Evolutionary conservation across 2,113 vertebrate genomes (phyloP), one percentile per base, ranked within the genome.

Genomic region (Hymenochirus boettgeri): DNA sequence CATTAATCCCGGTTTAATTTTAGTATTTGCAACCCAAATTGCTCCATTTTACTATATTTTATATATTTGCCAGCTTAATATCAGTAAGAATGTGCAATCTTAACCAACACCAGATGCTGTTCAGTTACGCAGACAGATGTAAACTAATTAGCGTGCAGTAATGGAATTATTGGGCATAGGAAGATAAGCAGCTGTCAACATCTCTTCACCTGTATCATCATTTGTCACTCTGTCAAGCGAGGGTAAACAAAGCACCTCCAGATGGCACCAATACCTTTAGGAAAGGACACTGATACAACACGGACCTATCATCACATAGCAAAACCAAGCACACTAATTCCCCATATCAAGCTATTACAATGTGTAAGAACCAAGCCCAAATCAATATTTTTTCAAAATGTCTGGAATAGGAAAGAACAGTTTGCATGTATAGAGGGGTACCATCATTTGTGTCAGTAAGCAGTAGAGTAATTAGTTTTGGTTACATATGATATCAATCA

Each of bases 91-190:
- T 48, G 25, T 18, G 47, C 51, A 54, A 42, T 10, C 50, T 75
- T 76, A 79, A 83, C 70, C 73, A 81, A 71, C 74, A 81, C 70
- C 83, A 86, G 82, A 80, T 81, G 76, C 74, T 19, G 55, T 71
- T 73, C 64, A 75, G 66, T 71, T 76, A 63, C 71, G 70, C 73
- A 81, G 74, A 76, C 80, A 85, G 82, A 83, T 76, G 79, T 70
- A 15, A 15, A 70, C 48, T 81, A 78, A 84, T 79, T 76, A 81
- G 76, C 35, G 61, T 52, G 56, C 35, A 27, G 81, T 64, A 69
- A 7, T 37, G 45, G 62, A 55, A 51, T 24, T 63, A 33, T 2
- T 3, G 11, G 73, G 73, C 18, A 37, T 0, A 58, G 27, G 51
- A 67, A 59, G 65, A 75, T 11, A 70, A 79, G 73, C 75, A 83